Conservation (phyloP, 92 coral and sea anemone species). For the Diadumene lineata region DNA sequence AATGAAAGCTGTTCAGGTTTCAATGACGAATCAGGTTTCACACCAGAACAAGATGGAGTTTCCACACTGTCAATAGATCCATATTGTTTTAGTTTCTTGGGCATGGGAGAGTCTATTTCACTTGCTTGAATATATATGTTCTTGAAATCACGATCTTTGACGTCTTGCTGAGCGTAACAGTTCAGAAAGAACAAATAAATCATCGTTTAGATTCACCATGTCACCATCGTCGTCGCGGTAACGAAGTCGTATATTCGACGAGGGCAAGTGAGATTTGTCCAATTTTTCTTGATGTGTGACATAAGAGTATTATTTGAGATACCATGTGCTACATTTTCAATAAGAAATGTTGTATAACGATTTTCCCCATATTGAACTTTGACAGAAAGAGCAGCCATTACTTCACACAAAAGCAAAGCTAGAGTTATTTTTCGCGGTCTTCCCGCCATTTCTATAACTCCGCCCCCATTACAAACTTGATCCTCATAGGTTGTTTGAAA, state of each 20-base stretch:
- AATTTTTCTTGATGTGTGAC: conserved; percentile 20
- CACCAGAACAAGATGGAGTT: too few species aligned
- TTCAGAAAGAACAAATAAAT: not conserved
- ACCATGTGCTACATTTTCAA: conserved; percentile 9
- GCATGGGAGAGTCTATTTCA: too few species aligned
- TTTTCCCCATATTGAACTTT: conserved; percentile 34
- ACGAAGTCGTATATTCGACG: conserved; percentile 21
- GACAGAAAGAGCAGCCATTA: conserved; percentile 9
- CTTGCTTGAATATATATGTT: too few species aligned
- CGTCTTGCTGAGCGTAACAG: not conserved
- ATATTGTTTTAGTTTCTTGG: too few species aligned
- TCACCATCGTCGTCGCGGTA: conserved; percentile 47
- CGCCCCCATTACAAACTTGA: conserved; percentile 16
- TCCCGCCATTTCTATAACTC: not conserved
- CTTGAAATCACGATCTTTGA: too few species aligned
- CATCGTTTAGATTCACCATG: conserved; percentile 26
- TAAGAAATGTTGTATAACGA: conserved; percentile 32
- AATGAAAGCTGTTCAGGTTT: too few species aligned
- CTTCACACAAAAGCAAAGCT: too few species aligned
- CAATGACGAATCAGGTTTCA: too few species aligned
- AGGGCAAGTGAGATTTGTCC: conserved; percentile 27
- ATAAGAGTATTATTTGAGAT: not conserved
- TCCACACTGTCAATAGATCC: too few species aligned
- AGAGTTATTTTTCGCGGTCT: not conserved
- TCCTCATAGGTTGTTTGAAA: conserved; percentile 25